Evolutionary conservation across 1,140 invertebrate species (phyloP).

Genomic region (Maconellicoccus hirsutus): DNA sequence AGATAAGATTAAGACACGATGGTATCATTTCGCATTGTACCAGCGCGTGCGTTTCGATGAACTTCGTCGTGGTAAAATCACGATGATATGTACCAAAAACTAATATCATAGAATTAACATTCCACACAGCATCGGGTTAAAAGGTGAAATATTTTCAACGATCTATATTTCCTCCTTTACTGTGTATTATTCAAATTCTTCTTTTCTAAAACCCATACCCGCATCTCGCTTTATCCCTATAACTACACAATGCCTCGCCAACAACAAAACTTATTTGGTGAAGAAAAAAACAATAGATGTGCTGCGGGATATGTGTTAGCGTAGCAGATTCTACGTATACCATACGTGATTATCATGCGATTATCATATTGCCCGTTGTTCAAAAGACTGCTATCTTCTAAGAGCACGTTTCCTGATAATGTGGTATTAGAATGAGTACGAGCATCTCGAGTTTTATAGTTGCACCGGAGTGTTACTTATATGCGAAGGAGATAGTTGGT

Average conservation of each 20-base stretch:
- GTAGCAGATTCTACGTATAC: background rate
- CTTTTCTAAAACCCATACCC: background rate
- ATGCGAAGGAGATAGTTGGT: too few species aligned
- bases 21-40: too few species aligned
- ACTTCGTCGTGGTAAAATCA: background rate
- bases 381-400: background rate
- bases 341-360: slow-evolving; percentile 20
- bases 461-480: too few species aligned
- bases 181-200: background rate
- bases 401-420: slow-evolving; percentile 5
- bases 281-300: slow-evolving; percentile 4
- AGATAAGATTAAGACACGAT: too few species aligned
- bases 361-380: slow-evolving; percentile 11
- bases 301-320: slow-evolving; percentile 18
- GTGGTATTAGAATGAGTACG: too few species aligned
- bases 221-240: background rate
- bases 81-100: background rate
- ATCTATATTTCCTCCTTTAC: background rate
- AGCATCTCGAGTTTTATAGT: too few species aligned
- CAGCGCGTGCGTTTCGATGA: too few species aligned
- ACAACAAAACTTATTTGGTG: background rate
- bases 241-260: background rate
- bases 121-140: background rate
- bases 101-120: background rate
- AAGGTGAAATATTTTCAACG: background rate